A percentile compares a stretch with the other conserved stretches of the same genome.
phyloP scores from a whole-genome alignment of 30 jellyfish, hydroid and myxozoan genomes.

The Catostylus mosaicus region DNA sequence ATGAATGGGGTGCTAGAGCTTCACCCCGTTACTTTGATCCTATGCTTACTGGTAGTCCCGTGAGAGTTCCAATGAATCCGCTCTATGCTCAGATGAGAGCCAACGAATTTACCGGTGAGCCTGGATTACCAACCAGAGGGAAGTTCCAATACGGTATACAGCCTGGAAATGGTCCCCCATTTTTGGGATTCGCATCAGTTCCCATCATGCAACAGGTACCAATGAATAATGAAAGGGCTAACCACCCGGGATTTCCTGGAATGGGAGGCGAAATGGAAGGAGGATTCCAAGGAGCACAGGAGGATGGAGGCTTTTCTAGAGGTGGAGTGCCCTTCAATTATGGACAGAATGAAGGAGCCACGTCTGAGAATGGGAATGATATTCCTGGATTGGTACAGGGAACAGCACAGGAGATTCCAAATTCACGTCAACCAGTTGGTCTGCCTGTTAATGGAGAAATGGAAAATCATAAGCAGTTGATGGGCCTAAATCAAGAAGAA shows the following conservation, averaged over 20 bases:
- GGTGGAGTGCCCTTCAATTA: slow-evolving; percentile 23
- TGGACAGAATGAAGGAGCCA: neutral
- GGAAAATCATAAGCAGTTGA: neutral
- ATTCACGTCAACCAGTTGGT: slow-evolving; percentile 9
- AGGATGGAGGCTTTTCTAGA: slow-evolving; percentile 5
- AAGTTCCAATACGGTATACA: slow-evolving; percentile 50
- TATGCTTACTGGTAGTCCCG: slow-evolving; percentile 32
- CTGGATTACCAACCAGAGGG: slow-evolving; percentile 47
- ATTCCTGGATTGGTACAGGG: slow-evolving; percentile 26
- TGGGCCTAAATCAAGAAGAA: slow-evolving; percentile 4
- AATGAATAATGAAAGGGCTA: slow-evolving; percentile 6
- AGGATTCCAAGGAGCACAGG: slow-evolving; percentile 8
- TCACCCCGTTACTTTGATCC: slow-evolving; percentile 24
- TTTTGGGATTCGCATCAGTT: slow-evolving; percentile 84
- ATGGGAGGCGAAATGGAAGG: neutral
- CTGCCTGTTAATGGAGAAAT: neutral
- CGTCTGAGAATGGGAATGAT: neutral
- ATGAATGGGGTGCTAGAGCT: slow-evolving; percentile 47
- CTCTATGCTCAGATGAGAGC: slow-evolving; percentile 45
- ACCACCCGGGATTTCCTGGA: neutral
- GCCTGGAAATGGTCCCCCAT: slow-evolving; percentile 62
- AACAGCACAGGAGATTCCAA: slow-evolving; percentile 20
- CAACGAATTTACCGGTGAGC: slow-evolving; percentile 37
- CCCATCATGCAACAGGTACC: slow-evolving; percentile 84
- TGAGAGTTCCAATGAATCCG: slow-evolving; percentile 46